Evolutionary conservation across 2,113 vertebrate genomes (phyloP).

Genomic region (Bufo bufo): DNA sequence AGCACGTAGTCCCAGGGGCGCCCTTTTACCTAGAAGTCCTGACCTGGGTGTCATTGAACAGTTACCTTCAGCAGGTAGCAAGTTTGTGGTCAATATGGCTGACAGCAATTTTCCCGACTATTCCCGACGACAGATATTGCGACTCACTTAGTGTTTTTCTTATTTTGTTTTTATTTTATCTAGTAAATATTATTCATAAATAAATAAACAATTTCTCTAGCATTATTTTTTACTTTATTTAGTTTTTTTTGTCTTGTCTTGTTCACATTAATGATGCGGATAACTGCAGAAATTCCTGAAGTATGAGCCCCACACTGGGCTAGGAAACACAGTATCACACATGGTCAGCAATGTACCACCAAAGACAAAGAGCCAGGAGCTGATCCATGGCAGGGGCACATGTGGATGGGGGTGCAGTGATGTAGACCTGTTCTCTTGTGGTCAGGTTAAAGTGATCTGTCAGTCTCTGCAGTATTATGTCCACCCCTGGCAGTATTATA

Average conservation of each 20-base stretch:
- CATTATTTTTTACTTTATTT: no score
- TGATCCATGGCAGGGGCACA: neutral
- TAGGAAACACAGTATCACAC: no score
- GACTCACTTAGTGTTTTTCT: no score
- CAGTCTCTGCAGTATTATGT: neutral
- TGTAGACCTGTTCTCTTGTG: neutral
- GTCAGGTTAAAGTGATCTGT: neutral
- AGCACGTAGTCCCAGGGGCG: no score
- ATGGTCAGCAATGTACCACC: no score
- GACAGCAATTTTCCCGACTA: neutral
- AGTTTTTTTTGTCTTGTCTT: neutral
- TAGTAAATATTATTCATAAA: no score
- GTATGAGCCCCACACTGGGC: neutral
- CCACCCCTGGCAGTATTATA: neutral
- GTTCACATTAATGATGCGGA: constrained; percentile 2
- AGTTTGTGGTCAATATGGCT: neutral
- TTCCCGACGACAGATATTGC: neutral
- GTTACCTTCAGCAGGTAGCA: no score
- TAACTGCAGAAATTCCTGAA: constrained; percentile 11
- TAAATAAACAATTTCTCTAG: no score
- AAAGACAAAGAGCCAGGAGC: neutral
- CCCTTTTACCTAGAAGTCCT: no score
- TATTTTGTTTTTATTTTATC: no score
- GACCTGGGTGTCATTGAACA: no score
- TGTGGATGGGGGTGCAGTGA: no score